Conservation (phyloP, 2,797 vertebrate species). For the Atherinosoma microstoma region DNA sequence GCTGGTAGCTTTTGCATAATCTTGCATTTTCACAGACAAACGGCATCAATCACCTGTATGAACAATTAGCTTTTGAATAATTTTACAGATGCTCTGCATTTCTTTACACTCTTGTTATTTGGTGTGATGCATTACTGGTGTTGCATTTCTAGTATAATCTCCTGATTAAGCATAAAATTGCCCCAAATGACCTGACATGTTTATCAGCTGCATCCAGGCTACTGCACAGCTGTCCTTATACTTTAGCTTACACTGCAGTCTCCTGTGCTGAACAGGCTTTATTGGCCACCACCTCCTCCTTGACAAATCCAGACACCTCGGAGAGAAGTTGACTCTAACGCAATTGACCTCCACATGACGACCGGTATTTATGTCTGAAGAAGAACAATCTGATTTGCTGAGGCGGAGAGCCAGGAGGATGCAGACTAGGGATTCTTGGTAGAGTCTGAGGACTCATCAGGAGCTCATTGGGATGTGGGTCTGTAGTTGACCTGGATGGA, state of each 20-base stretch:
- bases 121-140: neutral
- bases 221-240: constrained; percentile 43
- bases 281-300: constrained; percentile 16
- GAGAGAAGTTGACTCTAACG: neutral
- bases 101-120: no score
- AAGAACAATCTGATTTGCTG: constrained; percentile 9
- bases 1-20: no score
- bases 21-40: no score
- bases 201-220: constrained; percentile 43
- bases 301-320: constrained; percentile 5
- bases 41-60: neutral
- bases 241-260: constrained; percentile 56
- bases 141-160: constrained; percentile 21
- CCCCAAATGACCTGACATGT: constrained; percentile 55
- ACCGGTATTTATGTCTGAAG: constrained; percentile 18
- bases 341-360: constrained; percentile 25
- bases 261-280: constrained; percentile 25
- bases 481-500: constrained; percentile 14
- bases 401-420: neutral
- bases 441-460: neutral
- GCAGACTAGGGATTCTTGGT: neutral
- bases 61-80: neutral
- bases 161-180: constrained; percentile 51
- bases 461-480: neutral
- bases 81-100: neutral